These are phyloP conservation scores for Tribolium madens DNA, from an alignment of 1,140 invertebrate genomes.

Conservation along the genomic window DNA sequence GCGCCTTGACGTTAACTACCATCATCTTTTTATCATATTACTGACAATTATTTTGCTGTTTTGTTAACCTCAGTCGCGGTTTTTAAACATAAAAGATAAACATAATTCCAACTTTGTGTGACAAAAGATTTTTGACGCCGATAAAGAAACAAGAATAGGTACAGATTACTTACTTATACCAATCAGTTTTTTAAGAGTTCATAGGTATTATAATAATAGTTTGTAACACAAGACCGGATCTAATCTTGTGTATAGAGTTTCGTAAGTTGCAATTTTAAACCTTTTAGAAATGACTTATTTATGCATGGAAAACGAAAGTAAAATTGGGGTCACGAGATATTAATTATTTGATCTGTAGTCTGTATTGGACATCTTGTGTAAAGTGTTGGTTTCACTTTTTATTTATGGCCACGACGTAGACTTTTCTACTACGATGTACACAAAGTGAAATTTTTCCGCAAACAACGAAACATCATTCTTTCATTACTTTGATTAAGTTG, in stretches of 20 bases:
- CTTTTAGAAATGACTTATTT: slow-evolving; percentile 26
- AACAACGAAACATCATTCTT: no score
- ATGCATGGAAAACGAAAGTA: slow-evolving; percentile 39
- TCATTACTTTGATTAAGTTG: not conserved
- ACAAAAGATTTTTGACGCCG: no score
- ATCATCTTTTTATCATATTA: slow-evolving; percentile 24
- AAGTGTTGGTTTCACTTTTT: slow-evolving; percentile 31
- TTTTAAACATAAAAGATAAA: no score
- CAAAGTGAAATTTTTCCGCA: not conserved
- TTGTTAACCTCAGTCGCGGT: no score
- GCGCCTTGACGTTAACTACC: slow-evolving; percentile 25
- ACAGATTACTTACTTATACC: no score
- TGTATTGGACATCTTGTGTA: slow-evolving; percentile 23
- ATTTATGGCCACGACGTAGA: not conserved
- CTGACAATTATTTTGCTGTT: slow-evolving; percentile 10
- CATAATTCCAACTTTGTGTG: no score
- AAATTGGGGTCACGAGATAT: slow-evolving; percentile 40
- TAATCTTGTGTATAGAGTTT: slow-evolving; percentile 2
- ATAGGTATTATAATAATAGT: no score
- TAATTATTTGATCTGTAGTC: slow-evolving; percentile 32
- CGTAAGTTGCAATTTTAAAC: slow-evolving; percentile 27
- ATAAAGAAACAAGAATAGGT: no score
- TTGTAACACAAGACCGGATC: not conserved
- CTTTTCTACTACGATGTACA: not conserved
- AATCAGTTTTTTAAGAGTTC: no score